Conservation (phyloP, 2,888 invertebrate species). For the Drosophila prostipennis region DNA sequence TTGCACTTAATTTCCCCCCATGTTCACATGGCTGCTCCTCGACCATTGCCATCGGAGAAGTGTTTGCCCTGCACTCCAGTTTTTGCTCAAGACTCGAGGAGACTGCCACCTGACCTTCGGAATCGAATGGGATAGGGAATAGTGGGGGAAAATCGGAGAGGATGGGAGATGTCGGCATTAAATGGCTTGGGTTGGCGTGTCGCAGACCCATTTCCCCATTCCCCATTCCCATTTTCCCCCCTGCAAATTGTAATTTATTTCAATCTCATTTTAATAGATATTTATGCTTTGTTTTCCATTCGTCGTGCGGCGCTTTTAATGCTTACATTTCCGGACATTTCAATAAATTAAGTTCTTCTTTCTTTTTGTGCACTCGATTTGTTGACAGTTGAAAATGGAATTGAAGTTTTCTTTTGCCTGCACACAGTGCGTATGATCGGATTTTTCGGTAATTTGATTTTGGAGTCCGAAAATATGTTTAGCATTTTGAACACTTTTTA, state of each 20-base stretch:
- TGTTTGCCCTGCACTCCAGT: conserved; percentile 62
- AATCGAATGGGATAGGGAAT: not conserved
- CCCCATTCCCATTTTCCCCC: no score
- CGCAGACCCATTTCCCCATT: conserved; percentile 11
- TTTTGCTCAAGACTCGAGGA: conserved; percentile 18
- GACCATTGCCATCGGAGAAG: conserved; percentile 55
- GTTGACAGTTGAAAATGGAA: conserved; percentile 42
- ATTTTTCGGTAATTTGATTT: conserved; percentile 2
- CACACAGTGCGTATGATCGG: conserved; percentile 12
- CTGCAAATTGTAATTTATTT: conserved; percentile 69
- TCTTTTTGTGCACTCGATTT: conserved; percentile 13
- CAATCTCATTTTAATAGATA: conserved; percentile 72
- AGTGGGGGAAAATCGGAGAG: not conserved
- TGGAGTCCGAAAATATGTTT: not conserved
- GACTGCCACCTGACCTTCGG: conserved; percentile 40
- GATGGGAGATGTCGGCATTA: not conserved
- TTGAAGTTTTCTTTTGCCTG: not conserved
- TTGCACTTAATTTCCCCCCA: conserved; percentile 70
- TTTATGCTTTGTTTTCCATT: conserved; percentile 65
- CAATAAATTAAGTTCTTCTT: conserved; percentile 57
- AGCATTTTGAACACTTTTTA: no score
- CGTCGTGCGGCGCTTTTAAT: conserved; percentile 35
- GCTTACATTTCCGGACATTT: conserved; percentile 60
- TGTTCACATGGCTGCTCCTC: conserved; percentile 63
- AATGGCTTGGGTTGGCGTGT: conserved; percentile 2